Base-by-base conservation (phyloP, 1,140 invertebrate genomes). In the Calosoma granatense region DNA sequence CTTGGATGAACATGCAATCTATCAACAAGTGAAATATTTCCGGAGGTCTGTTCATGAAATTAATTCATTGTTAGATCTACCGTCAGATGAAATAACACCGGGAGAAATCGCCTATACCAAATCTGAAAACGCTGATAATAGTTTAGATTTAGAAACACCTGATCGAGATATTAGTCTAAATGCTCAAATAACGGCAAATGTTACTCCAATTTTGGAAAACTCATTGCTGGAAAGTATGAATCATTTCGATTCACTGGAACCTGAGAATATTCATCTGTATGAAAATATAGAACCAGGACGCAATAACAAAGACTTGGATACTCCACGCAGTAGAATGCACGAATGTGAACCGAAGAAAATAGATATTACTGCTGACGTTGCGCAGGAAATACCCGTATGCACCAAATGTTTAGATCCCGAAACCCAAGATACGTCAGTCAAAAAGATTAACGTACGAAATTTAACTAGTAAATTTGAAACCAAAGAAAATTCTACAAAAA, bases 21-120 rank as follows among this genome's bases (percentile, higher is more conserved):
- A 88, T 64, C 83, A 86, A 62, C 84, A 87, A 73, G 84, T 87
- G 0, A 87, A 86, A 63, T 81, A 85, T 61, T 83, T 87, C 58
- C 76, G 81, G 26, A 76, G 82, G 61, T 86, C 84, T 17, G 81
- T 88, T 52, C 79, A 86, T 55, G 85, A 88, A 70, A 82, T 88
- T 0, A 88, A 88, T 67, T 81, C 83, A 22, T 70, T 88, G 62
- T 70, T 84, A 20, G 67, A 78, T 23, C n/a, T n/a, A n/a, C n/a
- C n/a, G n/a, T n/a, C n/a, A n/a, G n/a, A n/a, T n/a, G 60, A 60
- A 58, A 36, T 61, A 70, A 58, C 71, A 72, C 64, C 58, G 61
- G 1, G 59, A 64, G 17, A 61, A 69, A 59, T 47, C 67, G n/a
- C n/a, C n/a, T 59, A 30, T 66, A 59, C 56, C 66, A 57, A 54